A percentile compares a stretch with the other conserved stretches of the same genome.
Conservation (phyloP, 2,888 invertebrate species). For the Apamea monoglypha region DNA sequence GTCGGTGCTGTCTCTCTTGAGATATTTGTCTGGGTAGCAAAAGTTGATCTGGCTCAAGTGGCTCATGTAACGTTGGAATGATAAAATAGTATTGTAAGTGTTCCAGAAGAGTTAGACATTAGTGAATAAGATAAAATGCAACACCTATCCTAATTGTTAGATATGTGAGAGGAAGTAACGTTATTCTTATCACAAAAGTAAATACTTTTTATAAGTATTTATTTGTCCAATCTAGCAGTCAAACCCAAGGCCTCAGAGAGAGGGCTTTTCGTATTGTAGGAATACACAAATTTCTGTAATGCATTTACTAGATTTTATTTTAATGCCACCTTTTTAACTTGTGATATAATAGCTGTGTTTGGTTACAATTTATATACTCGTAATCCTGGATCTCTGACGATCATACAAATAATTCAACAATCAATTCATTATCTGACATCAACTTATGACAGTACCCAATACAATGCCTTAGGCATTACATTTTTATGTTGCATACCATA, state of each 20-base stretch:
- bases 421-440: neutral
- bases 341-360: neutral
- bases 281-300: neutral
- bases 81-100: neutral
- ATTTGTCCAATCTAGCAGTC: neutral
- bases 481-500: neutral
- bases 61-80: constrained; percentile 4
- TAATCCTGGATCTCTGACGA: neutral
- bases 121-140: neutral
- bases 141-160: too few relatives aligned
- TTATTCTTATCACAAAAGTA: neutral
- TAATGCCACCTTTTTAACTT: neutral
- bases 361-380: neutral
- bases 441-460: neutral
- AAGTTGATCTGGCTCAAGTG: constrained; percentile 13
- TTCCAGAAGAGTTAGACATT: neutral
- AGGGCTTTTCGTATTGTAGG: neutral
- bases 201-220: neutral
- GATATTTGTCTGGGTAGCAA: constrained; percentile 32
- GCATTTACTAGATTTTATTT: neutral
- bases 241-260: neutral
- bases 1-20: constrained; percentile 34
- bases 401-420: neutral
- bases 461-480: neutral
- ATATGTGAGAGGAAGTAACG: neutral